Evolutionary conservation across 2,888 invertebrate species (phyloP).

Genomic region (Erebia epiphron): DNA sequence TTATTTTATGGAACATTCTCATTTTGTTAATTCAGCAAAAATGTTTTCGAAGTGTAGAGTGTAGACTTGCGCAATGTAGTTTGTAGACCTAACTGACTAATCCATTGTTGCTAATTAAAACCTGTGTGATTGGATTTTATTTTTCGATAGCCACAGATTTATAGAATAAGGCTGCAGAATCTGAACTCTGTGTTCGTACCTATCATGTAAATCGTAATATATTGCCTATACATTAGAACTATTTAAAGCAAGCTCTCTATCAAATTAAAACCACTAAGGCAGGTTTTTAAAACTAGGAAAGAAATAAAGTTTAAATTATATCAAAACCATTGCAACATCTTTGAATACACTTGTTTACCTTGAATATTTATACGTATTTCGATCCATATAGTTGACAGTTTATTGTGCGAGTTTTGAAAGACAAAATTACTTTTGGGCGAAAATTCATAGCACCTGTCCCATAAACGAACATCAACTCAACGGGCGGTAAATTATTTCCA

Average conservation of each 20-base stretch:
- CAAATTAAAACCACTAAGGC: too few relatives aligned
- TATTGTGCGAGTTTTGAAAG: neutral
- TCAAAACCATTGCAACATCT: neutral
- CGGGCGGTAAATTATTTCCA: conserved; percentile 22
- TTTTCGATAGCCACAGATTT: too few relatives aligned
- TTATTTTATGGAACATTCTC: too few relatives aligned
- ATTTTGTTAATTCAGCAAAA: too few relatives aligned
- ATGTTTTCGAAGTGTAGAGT: too few relatives aligned
- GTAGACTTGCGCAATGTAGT: neutral
- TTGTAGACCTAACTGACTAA: neutral
- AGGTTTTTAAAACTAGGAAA: too few relatives aligned
- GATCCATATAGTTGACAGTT: neutral
- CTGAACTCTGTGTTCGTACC: too few relatives aligned
- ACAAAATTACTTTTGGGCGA: conserved; percentile 1
- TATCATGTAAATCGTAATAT: too few relatives aligned
- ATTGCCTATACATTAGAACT: too few relatives aligned
- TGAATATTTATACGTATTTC: neutral
- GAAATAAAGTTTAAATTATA: neutral
- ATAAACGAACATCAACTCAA: conserved; percentile 19
- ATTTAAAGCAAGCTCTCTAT: too few relatives aligned
- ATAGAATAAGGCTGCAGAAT: too few relatives aligned
- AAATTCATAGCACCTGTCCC: conserved; percentile 27
- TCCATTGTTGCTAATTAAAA: conserved; percentile 11
- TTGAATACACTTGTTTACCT: neutral
- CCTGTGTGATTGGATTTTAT: too few relatives aligned